Base-by-base conservation (phyloP, 1,140 invertebrate genomes). In the Notospermus geniculatus region DNA sequence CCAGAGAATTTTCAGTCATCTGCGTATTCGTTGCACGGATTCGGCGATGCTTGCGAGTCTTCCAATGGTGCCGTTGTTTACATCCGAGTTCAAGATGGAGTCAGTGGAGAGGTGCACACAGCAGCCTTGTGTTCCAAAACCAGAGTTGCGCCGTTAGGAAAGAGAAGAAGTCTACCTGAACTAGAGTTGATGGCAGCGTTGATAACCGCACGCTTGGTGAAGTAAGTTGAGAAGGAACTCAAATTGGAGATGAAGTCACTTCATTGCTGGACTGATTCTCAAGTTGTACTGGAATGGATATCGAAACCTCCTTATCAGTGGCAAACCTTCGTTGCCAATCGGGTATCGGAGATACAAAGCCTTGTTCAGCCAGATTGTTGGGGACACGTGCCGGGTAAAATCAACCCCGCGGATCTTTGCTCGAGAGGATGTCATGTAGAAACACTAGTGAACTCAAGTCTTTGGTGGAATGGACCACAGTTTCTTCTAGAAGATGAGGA, bases 121-220 rank as follows among this genome's bases (percentile, higher is more conserved):
- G n/a, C 46, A 27, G 4, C n/a, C 4, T n/a, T 50, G n/a, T 50
- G 46, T 27, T 5, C 46, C 25, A 50, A 50, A 50, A 50, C 46
- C 4, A 50, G 46, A 50, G 46, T 50, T 23, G 46, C n/a, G 9
- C 46, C 46, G 5, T 5, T 50, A 4, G 25, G 25, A n/a, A 27
- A 50, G n/a, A 19, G 46, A 9, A 5, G 46, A 50, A 50, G 5
- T 23, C 4, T 50, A 5, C 46, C 46, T 7, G 46, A 50, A 50
- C 46, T 50, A 23, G 46, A 50, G 25, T 50, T 50, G 46, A 50
- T 50, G 46, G 46, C 46, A 5, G 46, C 46, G 5, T n/a, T 50
- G 4, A 50, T 50, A 50, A 50, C 5, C 9, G 46, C 46, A 23
- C 46, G 46, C 4, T 50, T 50, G 25, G n/a, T 50, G 5, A 50